Base-by-base conservation (phyloP, 2,113 vertebrate species). In the Hippocampus abdominalis region DNA sequence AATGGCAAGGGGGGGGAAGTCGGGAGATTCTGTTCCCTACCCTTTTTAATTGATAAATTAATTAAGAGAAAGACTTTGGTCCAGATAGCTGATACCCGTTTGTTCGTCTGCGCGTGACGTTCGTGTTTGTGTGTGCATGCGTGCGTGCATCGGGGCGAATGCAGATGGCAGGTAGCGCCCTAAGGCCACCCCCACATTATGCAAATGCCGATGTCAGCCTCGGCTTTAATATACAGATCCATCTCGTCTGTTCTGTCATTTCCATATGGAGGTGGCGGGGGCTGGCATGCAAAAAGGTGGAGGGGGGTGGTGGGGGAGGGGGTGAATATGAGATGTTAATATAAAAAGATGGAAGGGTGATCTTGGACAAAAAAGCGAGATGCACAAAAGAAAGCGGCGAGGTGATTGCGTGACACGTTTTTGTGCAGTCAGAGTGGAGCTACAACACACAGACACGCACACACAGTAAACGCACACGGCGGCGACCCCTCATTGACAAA, bases 191-290 rank as follows among this genome's bases (percentile, higher is more conserved):
- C 5, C 94, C 93, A 93, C 95, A 99, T 97, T 98, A 98, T 99
- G 96, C 94, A 96, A 98, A 98, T 98, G 94, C 92, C 96, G 95
- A 97, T 96, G 95, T 96, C 95, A 96, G 94, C 95, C 93, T 92
- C 13, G 94, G 93, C 94, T 97, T 97, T 98, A 98, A 98, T 98
- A 97, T 97, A 99, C 96, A 97, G 94, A 96, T 98, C 94, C 95
- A 96, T 96, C 95, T 95, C 94, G 94, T 96, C 83, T 94, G 94
- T 93, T 92, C 93, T 94, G 93, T 94, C 94, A 97, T 97, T 96
- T 98, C 95, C 95, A 96, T 96, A 96, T 94, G 87, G 88, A 85
- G 87, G 89, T 79, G 87, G 77, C 81, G 70, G 85, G 80, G 76
- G 76, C 66, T 67, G 74, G 69, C 68, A 67, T 69, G 62, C 70